Conservation (phyloP, 2,797 vertebrate species). For the Luscinia luscinia region DNA sequence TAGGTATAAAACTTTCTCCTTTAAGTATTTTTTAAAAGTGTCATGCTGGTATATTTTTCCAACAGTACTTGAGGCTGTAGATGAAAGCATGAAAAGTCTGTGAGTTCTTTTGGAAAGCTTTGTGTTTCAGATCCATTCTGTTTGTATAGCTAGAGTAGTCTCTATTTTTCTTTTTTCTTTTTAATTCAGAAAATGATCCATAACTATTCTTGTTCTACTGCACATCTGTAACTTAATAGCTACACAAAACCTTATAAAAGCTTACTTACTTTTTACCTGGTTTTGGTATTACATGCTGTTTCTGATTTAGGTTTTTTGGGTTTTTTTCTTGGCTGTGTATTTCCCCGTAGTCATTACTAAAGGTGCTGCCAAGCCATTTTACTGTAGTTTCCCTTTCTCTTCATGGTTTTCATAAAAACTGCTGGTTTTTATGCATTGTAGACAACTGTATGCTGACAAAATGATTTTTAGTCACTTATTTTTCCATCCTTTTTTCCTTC, state of each 20-base stretch:
- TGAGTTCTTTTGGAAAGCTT: background rate
- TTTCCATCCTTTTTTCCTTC: constrained; percentile 73
- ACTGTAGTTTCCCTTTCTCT: constrained; percentile 35
- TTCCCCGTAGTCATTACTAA: background rate
- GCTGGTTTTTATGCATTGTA: constrained; percentile 50
- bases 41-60: background rate
- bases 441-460: constrained; percentile 38
- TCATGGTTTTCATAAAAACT: background rate
- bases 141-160: background rate
- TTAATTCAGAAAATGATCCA: background rate
- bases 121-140: background rate
- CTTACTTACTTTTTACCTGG: background rate
- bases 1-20: background rate
- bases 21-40: background rate
- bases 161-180: background rate
- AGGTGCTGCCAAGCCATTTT: constrained; percentile 34
- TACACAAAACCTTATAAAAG: background rate
- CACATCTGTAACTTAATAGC: background rate
- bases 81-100: background rate
- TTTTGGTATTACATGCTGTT: background rate
- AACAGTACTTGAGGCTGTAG: background rate
- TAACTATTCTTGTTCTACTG: background rate
- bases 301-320: background rate
- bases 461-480: constrained; percentile 59
- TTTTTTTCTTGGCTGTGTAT: constrained; percentile 9